Base-by-base conservation (phyloP, 2,113 vertebrate species). In the Tor tambroides region DNA sequence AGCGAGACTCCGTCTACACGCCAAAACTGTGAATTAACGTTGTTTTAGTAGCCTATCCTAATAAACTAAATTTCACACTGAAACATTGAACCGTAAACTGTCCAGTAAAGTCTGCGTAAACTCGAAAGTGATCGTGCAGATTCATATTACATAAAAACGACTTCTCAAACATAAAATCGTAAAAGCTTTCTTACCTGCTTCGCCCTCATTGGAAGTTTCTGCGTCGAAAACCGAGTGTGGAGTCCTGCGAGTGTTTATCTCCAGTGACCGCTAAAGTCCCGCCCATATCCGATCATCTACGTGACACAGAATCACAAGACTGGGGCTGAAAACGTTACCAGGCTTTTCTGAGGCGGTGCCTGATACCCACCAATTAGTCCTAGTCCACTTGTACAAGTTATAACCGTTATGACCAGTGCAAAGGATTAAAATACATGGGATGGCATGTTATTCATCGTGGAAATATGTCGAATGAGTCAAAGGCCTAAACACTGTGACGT, bases 101-200 rank as follows among this genome's bases (percentile, higher is more conserved):
- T 8, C 8, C 14, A 30, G 6, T 26, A 76, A 76, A 46, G 17
- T 54, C 7, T 12, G 56, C 10, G 19, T 56, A 21, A 23, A 78
- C 28, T 32, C 30, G 19, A 35, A 79, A 35, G 10, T 23, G 4
- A 38, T 59, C 1, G 30, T 38, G 11, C 2, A 19, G 2, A 7
- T 17, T 43, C 12, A n/a, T 51, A 7, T 54, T 17, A 72, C 43
- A 35, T 2, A 35, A 81, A 38, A 80, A 12, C 7, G 26, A 6
- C 38, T 19, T 15, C 1, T 71, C 41, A 32, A 5, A 19, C 77
- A 26, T 14, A 15, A 15, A 83, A 51, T n/a, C 21, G 43, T 23
- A 23, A 69, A 14, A 12, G 15, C 35, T 14, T 28, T 30, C 9
- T 80, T 41, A 86, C 85, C 85, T 80, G 61, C n/a, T 80, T 80